phyloP scores from a whole-genome alignment of 1,140 invertebrate genomes.

The Zeugodacus cucurbitae region DNA sequence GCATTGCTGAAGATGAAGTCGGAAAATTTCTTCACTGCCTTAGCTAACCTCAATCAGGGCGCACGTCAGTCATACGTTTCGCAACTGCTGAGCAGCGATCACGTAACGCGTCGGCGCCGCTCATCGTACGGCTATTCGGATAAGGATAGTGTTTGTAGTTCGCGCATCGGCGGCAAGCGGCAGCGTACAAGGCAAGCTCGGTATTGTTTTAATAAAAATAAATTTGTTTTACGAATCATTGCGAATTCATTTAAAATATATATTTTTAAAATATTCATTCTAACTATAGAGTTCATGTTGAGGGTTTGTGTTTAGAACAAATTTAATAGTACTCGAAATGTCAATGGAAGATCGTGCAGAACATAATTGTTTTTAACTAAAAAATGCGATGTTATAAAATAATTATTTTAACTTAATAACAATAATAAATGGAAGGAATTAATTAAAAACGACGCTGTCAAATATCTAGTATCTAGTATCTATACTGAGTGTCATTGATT shows the following conservation, averaged over 20 bases:
- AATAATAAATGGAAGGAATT: too few relatives aligned
- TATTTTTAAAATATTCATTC: neutral
- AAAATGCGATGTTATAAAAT: too few relatives aligned
- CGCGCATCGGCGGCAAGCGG: slow-evolving; percentile 50
- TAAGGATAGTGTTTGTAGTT: slow-evolving; percentile 55
- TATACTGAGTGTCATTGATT: too few relatives aligned
- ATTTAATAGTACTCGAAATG: too few relatives aligned
- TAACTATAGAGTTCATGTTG: too few relatives aligned
- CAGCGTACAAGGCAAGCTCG: slow-evolving; percentile 42
- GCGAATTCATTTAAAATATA: neutral
- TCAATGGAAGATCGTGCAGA: too few relatives aligned
- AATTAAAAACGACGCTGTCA: too few relatives aligned
- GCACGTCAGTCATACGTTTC: slow-evolving; percentile 54
- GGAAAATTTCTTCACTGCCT: slow-evolving; percentile 60
- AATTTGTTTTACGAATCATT: neutral
- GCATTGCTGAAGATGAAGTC: slow-evolving; percentile 60
- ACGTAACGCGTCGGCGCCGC: slow-evolving; percentile 39
- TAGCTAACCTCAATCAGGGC: slow-evolving; percentile 57
- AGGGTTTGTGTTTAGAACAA: too few relatives aligned
- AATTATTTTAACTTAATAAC: too few relatives aligned
- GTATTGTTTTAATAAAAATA: neutral
- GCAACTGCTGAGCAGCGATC: slow-evolving; percentile 50
- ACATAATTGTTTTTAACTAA: too few relatives aligned
- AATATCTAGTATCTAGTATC: too few relatives aligned
- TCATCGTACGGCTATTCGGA: slow-evolving; percentile 50